These are phyloP conservation scores for Triplophysa siluroides DNA, from an alignment of 2,113 vertebrate species.

Conservation along the genomic window DNA sequence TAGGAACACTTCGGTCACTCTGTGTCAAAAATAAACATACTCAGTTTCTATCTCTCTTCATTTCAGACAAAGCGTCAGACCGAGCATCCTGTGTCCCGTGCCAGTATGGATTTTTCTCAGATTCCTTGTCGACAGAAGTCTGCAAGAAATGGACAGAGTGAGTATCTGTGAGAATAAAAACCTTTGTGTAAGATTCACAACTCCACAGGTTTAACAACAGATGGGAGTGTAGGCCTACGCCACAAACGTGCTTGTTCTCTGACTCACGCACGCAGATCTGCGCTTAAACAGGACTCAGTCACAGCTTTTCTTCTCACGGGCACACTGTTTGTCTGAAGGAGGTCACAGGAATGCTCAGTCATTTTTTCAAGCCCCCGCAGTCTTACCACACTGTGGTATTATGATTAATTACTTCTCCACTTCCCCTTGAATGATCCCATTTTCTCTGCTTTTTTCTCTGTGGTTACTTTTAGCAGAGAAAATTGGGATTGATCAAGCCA, in stretches of 20 bases:
- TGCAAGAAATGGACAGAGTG: constrained; percentile 93
- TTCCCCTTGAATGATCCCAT: constrained; percentile 59
- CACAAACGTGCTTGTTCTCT: constrained; percentile 22
- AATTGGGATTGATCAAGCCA: constrained; percentile 41
- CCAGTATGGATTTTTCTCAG: constrained; percentile 82
- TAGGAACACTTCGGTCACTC: neutral
- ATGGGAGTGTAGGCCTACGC: constrained; percentile 12
- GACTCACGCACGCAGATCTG: constrained; percentile 7
- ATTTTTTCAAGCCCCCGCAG: constrained; percentile 51
- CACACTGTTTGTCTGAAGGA: constrained; percentile 47
- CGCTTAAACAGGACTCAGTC: constrained; percentile 12
- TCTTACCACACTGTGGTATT: constrained; percentile 53
- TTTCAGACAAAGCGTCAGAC: constrained; percentile 59
- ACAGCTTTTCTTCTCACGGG: constrained; percentile 45
- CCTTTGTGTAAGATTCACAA: neutral
- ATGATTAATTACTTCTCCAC: constrained; percentile 62
- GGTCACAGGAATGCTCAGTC: constrained; percentile 40
- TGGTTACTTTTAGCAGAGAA: constrained; percentile 41
- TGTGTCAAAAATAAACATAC: neutral
- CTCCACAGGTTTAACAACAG: neutral
- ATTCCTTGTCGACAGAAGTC: constrained; percentile 65
- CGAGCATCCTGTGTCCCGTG: constrained; percentile 71
- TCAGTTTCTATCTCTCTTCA: constrained; percentile 23
- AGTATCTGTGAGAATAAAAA: constrained; percentile 59
- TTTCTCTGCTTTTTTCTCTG: constrained; percentile 51